phyloP scores from a whole-genome alignment of 1,140 invertebrate genomes.

The Saccostrea echinata region DNA sequence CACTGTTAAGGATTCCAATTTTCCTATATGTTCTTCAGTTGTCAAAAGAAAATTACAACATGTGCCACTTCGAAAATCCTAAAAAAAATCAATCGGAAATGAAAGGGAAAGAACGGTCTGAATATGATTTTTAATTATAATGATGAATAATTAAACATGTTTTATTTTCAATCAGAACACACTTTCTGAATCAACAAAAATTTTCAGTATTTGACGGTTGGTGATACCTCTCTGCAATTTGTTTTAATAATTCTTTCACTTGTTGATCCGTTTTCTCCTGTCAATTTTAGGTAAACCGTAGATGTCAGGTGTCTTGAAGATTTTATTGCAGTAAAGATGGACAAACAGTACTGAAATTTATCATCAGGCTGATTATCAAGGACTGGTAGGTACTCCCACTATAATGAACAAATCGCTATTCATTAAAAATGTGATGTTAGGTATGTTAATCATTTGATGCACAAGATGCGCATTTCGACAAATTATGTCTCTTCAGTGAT shows the following conservation, averaged over 20 bases:
- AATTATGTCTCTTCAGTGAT: too few species aligned
- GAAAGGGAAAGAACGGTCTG: too few species aligned
- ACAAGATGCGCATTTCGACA: too few species aligned
- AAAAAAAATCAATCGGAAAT: constrained; percentile 1
- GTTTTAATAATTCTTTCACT: constrained; percentile 18
- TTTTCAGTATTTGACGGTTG: background rate
- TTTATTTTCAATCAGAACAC: background rate
- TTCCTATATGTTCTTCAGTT: constrained; percentile 78
- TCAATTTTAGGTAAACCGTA: background rate
- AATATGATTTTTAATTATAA: too few species aligned
- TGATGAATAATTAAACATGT: background rate
- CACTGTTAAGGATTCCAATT: constrained; percentile 80
- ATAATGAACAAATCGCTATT: background rate
- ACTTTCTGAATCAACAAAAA: background rate
- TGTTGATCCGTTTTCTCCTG: background rate
- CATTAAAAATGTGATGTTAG: too few species aligned
- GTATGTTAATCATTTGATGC: too few species aligned
- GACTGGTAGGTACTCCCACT: constrained; percentile 46
- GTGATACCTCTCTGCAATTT: background rate
- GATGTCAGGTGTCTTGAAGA: constrained; percentile 1
- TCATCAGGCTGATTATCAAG: constrained; percentile 29
- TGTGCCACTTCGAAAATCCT: constrained; percentile 66
- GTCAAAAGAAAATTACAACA: constrained; percentile 76
- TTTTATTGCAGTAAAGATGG: constrained; percentile 11
- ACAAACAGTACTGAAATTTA: background rate